phyloP scores from a whole-genome alignment of 2,797 vertebrate genomes.

The Odontamblyopus lacepedii region DNA sequence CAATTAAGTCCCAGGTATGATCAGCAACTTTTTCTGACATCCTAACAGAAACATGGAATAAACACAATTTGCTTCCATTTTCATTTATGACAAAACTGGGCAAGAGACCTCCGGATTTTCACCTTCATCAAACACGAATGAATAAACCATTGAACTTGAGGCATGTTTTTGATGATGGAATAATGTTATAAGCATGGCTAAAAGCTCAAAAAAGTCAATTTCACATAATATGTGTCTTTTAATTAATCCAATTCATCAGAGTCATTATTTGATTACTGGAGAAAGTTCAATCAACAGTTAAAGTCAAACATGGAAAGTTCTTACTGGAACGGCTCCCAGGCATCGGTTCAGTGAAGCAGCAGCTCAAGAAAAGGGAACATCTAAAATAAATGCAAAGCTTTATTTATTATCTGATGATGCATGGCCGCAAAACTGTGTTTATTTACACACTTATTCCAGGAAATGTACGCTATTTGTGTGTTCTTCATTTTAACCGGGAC shows the following conservation, averaged over 20 bases:
- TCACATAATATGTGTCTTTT: too few relatives aligned
- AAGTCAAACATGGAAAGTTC: background rate
- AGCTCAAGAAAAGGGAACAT: background rate
- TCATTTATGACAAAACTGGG: too few relatives aligned
- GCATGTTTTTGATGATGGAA: too few relatives aligned
- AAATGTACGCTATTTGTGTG: background rate
- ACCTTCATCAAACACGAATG: too few relatives aligned
- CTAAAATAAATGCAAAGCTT: background rate
- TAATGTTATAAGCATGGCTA: too few relatives aligned
- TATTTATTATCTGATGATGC: background rate
- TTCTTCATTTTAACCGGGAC: constrained; percentile 1
- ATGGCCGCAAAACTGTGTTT: background rate
- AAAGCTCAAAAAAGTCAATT: too few relatives aligned
- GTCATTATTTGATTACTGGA: background rate
- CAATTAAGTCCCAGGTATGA: too few relatives aligned
- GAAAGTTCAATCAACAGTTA: background rate
- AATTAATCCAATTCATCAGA: background rate
- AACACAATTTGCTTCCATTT: too few relatives aligned
- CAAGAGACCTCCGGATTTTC: too few relatives aligned
- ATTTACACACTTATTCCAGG: background rate
- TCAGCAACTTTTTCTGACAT: too few relatives aligned
- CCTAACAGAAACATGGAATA: too few relatives aligned
- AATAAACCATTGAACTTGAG: too few relatives aligned
- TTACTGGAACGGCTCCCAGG: background rate
- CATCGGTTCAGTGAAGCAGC: background rate